Base-by-base conservation (phyloP, 2,113 vertebrate species). In the Neogale vison region DNA sequence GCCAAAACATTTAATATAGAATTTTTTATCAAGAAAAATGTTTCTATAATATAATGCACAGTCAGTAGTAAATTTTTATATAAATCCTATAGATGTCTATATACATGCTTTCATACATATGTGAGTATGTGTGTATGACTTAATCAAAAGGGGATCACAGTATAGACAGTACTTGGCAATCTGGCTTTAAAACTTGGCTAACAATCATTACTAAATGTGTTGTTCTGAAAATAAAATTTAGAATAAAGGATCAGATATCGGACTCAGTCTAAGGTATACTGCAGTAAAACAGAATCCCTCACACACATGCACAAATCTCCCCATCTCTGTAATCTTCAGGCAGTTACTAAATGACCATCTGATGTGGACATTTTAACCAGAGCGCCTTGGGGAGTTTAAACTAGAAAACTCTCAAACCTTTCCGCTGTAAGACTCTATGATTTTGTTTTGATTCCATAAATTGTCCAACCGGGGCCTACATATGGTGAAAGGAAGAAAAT, bases 391-490 rank as follows among this genome's bases (percentile, higher is more conserved):
- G 29, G 65, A 93, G 26, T 45, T 7, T 95, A 55, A 26, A 65
- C 10, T 59, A 81, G 69, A 72, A 65, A 59, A 31, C 21, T 85
- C 20, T 83, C 50, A 86, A 87, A 13, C 0, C 1, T 45, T 95
- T 88, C 47, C 18, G 13, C 21, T 45, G 2, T 47, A 77, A 74
- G 29, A 55, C 20, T 87, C 61, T 15, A 39, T 57, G 36, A 71
- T 93, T 95, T 95, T 96, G 82, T 95, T 88, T 95, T 88, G 45
- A 91, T 71, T 93, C n/a, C 39, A 61, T 93, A 86, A 97, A 86
- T 93, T 96, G 80, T 84, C 80, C 84, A 90, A 84, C 45, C 10
- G 77, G 31, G 50, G 13, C 42, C 31, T 59, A 85, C 18, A 85
- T 85, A 71, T 36, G 31, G 6, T 34, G 7, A 92, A 80, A 84